Evolutionary conservation across 2,797 vertebrate species (phyloP).

Genomic region (Hephaestus fuliginosus): DNA sequence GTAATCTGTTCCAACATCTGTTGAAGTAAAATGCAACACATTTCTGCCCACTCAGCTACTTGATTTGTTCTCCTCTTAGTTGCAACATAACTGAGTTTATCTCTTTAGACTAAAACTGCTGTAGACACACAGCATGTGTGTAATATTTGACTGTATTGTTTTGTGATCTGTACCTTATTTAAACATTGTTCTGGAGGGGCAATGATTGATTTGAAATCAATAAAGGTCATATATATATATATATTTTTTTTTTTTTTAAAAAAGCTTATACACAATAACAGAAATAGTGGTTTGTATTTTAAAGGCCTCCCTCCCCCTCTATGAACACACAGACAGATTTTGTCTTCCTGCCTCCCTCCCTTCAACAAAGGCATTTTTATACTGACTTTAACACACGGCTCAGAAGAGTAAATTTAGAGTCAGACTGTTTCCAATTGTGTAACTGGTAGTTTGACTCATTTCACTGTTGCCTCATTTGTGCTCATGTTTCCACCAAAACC

Average conservation of each 20-base stretch:
- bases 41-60: background rate
- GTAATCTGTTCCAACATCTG: background rate
- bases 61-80: background rate
- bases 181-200: background rate
- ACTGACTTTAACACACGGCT: conserved; percentile 54
- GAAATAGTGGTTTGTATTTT: conserved; percentile 40
- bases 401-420: conserved; percentile 69
- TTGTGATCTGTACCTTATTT: background rate
- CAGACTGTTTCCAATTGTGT: conserved; percentile 72
- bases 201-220: background rate
- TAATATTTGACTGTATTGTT: background rate
- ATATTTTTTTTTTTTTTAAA: background rate
- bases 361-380: conserved; percentile 63
- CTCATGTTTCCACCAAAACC: conserved; percentile 74
- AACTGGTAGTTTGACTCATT: conserved; percentile 72
- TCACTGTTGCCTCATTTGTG: conserved; percentile 72
- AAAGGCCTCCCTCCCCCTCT: conserved; percentile 16
- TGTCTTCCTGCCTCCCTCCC: conserved; percentile 48
- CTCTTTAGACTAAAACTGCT: background rate
- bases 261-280: background rate
- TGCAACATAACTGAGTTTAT: background rate
- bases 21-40: background rate
- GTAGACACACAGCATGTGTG: too few relatives aligned
- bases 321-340: conserved; percentile 21
- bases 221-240: background rate